Evolutionary conservation across 2,113 vertebrate genomes (phyloP).

Genomic region (Myrmecobius fasciatus): DNA sequence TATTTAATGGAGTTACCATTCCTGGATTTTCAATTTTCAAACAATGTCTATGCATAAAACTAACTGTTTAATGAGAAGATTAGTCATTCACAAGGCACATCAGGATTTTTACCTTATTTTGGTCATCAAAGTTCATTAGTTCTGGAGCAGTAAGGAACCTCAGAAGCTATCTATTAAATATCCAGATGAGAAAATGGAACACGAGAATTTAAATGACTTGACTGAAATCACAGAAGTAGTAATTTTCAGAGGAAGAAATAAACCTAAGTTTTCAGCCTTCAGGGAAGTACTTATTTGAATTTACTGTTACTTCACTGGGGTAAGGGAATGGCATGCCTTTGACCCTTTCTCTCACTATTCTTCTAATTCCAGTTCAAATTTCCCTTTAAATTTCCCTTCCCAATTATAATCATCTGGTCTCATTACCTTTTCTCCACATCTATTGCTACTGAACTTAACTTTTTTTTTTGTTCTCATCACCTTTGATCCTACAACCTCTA

Average conservation of each 20-base stretch:
- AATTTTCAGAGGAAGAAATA: background rate
- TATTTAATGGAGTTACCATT: background rate
- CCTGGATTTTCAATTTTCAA: background rate
- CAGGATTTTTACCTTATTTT: background rate
- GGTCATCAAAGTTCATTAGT: background rate
- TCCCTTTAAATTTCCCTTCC: background rate
- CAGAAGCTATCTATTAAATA: background rate
- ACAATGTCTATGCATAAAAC: background rate
- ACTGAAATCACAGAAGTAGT: background rate
- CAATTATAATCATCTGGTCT: background rate
- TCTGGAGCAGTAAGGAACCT: background rate
- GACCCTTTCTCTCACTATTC: background rate
- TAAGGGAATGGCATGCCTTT: background rate
- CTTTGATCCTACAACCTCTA: background rate
- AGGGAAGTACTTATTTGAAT: background rate
- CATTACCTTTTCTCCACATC: background rate
- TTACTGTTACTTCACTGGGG: background rate
- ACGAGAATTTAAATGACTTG: background rate
- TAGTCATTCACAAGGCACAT: background rate
- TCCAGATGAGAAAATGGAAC: background rate
- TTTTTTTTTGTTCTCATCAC: background rate
- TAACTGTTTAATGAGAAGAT: background rate
- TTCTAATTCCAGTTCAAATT: background rate
- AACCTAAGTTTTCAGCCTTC: background rate
- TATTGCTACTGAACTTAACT: background rate